A percentile compares a stretch with the other conserved stretches of the same genome.
phyloP scores from a whole-genome alignment of 2,888 invertebrate species.

The Thereva nobilitata region DNA sequence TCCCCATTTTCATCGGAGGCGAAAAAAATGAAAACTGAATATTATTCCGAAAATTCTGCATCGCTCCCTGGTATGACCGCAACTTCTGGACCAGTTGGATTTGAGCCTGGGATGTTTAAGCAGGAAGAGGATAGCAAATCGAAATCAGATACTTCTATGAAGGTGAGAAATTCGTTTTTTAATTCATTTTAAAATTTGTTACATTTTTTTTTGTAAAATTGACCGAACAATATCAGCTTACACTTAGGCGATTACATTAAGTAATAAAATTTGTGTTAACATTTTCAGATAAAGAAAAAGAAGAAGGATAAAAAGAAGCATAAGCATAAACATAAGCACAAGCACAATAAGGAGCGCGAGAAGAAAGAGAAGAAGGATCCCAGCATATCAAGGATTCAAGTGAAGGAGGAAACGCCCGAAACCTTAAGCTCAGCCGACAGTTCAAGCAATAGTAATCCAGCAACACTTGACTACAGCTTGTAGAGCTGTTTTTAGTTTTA shows the following conservation, averaged over 20 bases:
- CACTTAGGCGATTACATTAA: not conserved
- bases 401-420: constrained; percentile 56
- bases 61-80: constrained; percentile 76
- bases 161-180: constrained; percentile 53
- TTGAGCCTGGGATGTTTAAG: constrained; percentile 84
- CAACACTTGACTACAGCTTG: constrained; percentile 11
- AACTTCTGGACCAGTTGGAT: constrained; percentile 70
- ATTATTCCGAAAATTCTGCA: constrained; percentile 79
- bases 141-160: constrained; percentile 61
- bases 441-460: constrained; percentile 56
- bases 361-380: constrained; percentile 59
- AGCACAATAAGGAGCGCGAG: constrained; percentile 60
- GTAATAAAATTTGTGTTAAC: constrained; percentile 22
- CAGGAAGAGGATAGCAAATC: constrained; percentile 62
- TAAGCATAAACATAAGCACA: constrained; percentile 88
- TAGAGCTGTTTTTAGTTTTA: not conserved
- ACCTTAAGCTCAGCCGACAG: constrained; percentile 58
- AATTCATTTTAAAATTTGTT: not conserved
- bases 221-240: too few species aligned
- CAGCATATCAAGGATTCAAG: constrained; percentile 52
- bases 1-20: constrained; percentile 44
- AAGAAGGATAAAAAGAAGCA: constrained; percentile 82
- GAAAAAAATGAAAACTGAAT: constrained; percentile 60
- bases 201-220: not conserved
- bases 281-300: constrained; percentile 66